A percentile compares a stretch with the other conserved stretches of the same genome.
Evolutionary conservation across 2,797 vertebrate species (phyloP).

Genomic region (Iguana delicatissima): DNA sequence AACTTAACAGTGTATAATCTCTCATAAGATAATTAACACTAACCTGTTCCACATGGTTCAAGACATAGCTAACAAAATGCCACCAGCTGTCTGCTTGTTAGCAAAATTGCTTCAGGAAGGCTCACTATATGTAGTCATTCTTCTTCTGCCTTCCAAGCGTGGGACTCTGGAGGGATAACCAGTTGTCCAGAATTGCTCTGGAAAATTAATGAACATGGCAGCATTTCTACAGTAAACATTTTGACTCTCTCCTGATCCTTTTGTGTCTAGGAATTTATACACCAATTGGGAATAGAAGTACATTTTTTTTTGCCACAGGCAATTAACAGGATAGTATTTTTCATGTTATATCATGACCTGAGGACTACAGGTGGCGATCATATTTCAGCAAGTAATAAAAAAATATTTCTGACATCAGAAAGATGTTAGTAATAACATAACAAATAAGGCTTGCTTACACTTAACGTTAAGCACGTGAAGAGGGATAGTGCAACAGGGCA

Average conservation of each 20-base stretch:
- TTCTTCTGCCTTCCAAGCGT: not conserved
- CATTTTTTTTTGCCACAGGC: not conserved
- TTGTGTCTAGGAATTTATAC: not conserved
- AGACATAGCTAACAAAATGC: not conserved
- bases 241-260: not conserved
- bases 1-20: not conserved
- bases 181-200: not conserved
- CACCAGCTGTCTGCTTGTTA: slow-evolving; percentile 22
- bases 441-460: no score
- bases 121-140: not conserved
- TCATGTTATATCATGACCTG: no score
- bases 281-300: not conserved
- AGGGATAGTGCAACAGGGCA: no score
- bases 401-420: no score
- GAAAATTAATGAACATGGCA: not conserved
- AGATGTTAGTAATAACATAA: no score
- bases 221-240: not conserved
- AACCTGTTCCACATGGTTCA: not conserved
- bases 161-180: not conserved
- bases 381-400: not conserved
- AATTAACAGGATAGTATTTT: not conserved
- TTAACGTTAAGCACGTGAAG: no score
- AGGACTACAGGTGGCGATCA: no score
- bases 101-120: slow-evolving; percentile 1
- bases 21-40: not conserved